phyloP scores from a whole-genome alignment of 2,113 vertebrate genomes.

The Stigmatopora argus region DNA sequence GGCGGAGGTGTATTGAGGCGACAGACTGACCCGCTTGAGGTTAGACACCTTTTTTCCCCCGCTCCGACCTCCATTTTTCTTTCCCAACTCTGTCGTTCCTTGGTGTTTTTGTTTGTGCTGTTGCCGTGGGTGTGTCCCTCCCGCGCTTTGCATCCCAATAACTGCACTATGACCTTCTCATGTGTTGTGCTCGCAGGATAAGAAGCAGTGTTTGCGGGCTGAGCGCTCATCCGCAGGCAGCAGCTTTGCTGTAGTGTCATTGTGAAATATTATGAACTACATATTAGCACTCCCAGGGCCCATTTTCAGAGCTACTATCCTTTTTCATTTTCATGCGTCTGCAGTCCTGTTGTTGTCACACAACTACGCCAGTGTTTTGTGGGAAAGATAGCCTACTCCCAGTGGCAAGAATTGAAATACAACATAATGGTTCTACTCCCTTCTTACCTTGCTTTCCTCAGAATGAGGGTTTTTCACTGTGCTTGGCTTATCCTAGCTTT shows the following conservation, averaged over 20 bases:
- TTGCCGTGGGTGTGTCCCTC: conserved; percentile 18
- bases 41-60: conserved; percentile 31
- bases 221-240: conserved; percentile 47
- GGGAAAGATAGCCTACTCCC: conserved; percentile 49
- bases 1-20: conserved; percentile 27
- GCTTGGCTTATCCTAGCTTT: conserved; percentile 28
- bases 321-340: conserved; percentile 54
- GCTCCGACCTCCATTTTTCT: not conserved
- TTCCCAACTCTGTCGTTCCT: not conserved
- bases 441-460: conserved; percentile 3
- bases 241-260: conserved; percentile 58
- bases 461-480: conserved; percentile 45
- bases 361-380: conserved; percentile 48
- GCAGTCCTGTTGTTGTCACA: conserved; percentile 55
- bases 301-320: conserved; percentile 48
- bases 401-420: conserved; percentile 49
- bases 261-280: conserved; percentile 57
- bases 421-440: conserved; percentile 30
- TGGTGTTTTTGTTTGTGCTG: conserved; percentile 17
- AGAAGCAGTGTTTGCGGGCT: conserved; percentile 18
- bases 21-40: conserved; percentile 47
- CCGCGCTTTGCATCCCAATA: conserved; percentile 2
- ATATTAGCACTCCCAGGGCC: conserved; percentile 53
- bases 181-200: conserved; percentile 15
- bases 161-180: conserved; percentile 1